Evolutionary conservation across 2,888 invertebrate genomes (phyloP).

Genomic region (Drosophila histrio): DNA sequence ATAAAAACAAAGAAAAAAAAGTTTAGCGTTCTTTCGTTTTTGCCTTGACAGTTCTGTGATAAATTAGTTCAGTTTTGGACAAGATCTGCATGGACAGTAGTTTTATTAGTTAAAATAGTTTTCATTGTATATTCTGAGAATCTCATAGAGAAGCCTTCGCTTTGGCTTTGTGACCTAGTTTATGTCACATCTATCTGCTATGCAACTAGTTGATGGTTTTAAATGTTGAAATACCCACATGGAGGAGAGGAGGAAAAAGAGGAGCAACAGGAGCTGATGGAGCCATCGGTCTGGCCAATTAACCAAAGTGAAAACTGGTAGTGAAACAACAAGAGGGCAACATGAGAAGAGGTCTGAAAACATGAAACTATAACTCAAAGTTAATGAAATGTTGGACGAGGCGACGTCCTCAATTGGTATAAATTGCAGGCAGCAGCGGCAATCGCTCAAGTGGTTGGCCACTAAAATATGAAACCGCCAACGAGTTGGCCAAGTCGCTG

Average conservation of each 20-base stretch:
- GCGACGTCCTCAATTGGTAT: constrained; percentile 62
- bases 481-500: too few relatives aligned
- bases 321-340: neutral
- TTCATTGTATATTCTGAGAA: neutral
- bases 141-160: constrained; percentile 1
- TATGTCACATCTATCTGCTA: neutral
- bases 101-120: neutral
- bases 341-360: neutral
- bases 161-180: constrained; percentile 21
- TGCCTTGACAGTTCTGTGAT: too few relatives aligned
- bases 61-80: too few relatives aligned
- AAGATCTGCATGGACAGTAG: too few relatives aligned
- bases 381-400: constrained; percentile 68
- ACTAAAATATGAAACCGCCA: constrained; percentile 35
- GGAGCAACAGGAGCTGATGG: neutral
- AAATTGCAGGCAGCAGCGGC: constrained; percentile 51
- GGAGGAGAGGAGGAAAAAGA: neutral
- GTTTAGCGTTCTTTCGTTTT: too few relatives aligned
- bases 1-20: too few relatives aligned
- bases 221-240: neutral
- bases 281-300: constrained; percentile 46
- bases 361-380: constrained; percentile 57
- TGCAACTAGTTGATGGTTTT: constrained; percentile 19
- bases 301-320: constrained; percentile 53
- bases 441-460: constrained; percentile 41